phyloP scores from a whole-genome alignment of 2,113 vertebrate species.

The Percina caprodes region DNA sequence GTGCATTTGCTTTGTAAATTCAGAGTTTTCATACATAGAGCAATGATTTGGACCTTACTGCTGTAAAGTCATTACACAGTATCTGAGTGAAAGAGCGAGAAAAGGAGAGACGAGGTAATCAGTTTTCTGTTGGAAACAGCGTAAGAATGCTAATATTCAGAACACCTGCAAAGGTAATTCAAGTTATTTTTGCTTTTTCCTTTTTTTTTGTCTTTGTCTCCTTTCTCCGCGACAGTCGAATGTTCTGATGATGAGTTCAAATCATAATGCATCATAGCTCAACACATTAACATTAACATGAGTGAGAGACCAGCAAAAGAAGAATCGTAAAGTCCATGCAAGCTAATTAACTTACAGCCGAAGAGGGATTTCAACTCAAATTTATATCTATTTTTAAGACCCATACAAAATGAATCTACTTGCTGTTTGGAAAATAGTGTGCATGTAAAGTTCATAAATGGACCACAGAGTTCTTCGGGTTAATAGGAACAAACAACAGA shows the following conservation, averaged over 20 bases:
- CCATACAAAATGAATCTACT: background rate
- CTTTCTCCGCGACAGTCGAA: conserved; percentile 25
- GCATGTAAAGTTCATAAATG: background rate
- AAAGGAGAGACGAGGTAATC: conserved; percentile 36
- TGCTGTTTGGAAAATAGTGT: background rate
- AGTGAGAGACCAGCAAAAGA: conserved; percentile 1
- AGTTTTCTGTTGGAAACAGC: conserved; percentile 8
- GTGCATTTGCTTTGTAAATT: background rate
- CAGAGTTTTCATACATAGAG: conserved; percentile 6
- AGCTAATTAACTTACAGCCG: too few relatives aligned
- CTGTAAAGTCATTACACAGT: conserved; percentile 35
- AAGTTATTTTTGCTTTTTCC: too few relatives aligned
- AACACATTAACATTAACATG: conserved; percentile 1
- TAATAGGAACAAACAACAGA: background rate
- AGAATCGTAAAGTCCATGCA: background rate
- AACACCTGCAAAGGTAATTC: conserved; percentile 48
- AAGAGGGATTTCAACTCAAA: background rate
- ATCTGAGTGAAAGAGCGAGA: conserved; percentile 20
- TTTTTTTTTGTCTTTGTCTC: background rate
- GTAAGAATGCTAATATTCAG: conserved; percentile 39
- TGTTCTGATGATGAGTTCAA: conserved; percentile 11
- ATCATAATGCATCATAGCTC: conserved; percentile 11
- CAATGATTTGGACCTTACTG: conserved; percentile 42
- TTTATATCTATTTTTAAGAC: background rate
- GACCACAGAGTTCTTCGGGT: background rate